Percentiles rank a stretch among this genome's conserved stretches.
Evolutionary conservation across 2,113 vertebrate genomes (phyloP).

Genomic region (Lonchura striata): DNA sequence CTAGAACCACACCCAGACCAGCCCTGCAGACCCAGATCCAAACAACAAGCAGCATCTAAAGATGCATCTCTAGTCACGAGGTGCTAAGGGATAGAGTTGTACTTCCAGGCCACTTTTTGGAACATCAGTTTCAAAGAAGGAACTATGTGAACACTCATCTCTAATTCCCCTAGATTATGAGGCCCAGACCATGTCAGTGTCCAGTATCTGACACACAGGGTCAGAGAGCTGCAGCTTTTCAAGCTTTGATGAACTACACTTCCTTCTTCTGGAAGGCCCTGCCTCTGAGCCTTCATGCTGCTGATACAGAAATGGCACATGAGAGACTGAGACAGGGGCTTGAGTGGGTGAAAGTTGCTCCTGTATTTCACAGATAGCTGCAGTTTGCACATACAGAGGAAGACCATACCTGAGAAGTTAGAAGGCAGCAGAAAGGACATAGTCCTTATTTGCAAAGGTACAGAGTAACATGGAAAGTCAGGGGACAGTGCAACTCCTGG

Average conservation of each 20-base stretch:
- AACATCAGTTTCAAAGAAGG: background rate
- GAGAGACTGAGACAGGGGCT: background rate
- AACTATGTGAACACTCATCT: background rate
- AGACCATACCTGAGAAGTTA: background rate
- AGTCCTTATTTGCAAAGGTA: background rate
- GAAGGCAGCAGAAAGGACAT: background rate
- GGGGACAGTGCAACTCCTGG: background rate
- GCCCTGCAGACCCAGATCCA: background rate
- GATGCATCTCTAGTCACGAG: background rate
- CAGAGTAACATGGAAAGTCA: background rate
- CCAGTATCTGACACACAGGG: background rate
- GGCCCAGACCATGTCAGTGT: background rate
- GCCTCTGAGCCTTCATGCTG: background rate
- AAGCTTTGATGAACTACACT: background rate
- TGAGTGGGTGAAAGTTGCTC: background rate
- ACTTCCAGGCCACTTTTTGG: background rate
- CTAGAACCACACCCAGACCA: too few relatives aligned
- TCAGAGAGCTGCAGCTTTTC: background rate
- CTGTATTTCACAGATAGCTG: rapidly evolving
- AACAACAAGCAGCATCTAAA: background rate
- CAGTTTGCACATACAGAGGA: background rate
- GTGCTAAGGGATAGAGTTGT: background rate
- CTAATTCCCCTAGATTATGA: background rate
- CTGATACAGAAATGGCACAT: rapidly evolving
- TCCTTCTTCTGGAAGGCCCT: background rate